Evolutionary conservation across 1,140 invertebrate genomes (phyloP).

Genomic region (Tetramorium parvispinum): DNA sequence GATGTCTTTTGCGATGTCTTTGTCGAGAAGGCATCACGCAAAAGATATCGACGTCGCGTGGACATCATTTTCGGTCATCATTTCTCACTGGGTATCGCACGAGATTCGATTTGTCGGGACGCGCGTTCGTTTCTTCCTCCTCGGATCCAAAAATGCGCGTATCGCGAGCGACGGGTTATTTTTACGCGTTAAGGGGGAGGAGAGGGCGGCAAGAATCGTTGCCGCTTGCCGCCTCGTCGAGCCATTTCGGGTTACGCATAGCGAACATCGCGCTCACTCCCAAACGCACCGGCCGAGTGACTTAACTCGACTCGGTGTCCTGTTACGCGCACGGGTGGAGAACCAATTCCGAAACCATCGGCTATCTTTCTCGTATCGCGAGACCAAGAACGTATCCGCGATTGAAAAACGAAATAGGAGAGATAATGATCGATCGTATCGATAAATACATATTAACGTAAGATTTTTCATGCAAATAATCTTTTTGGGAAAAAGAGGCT

Average conservation of each 20-base stretch:
- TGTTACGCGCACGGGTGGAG: constrained; percentile 75
- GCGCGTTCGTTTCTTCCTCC: background rate
- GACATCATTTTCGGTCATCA: too few species aligned
- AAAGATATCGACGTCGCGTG: too few species aligned
- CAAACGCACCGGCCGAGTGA: constrained; percentile 49
- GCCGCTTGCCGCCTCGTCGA: constrained; percentile 64
- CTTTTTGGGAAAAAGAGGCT: background rate
- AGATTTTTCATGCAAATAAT: background rate
- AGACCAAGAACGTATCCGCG: background rate
- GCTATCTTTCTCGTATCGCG: background rate
- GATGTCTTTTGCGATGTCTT: too few species aligned
- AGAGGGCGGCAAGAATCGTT: constrained; percentile 65
- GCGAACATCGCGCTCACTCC: constrained; percentile 68
- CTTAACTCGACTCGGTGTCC: constrained; percentile 76
- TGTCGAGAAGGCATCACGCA: too few species aligned
- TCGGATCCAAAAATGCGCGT: constrained; percentile 67
- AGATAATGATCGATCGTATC: background rate
- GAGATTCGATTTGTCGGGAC: constrained; percentile 24
- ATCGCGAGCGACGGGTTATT: constrained; percentile 80
- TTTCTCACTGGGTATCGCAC: background rate
- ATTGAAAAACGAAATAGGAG: background rate
- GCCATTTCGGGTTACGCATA: constrained; percentile 84
- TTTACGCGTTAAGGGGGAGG: constrained; percentile 77
- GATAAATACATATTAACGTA: background rate
- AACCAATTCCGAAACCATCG: constrained; percentile 28